Evolutionary conservation across 2,113 vertebrate genomes (phyloP).

Genomic region (Muntiacus muntjak): DNA sequence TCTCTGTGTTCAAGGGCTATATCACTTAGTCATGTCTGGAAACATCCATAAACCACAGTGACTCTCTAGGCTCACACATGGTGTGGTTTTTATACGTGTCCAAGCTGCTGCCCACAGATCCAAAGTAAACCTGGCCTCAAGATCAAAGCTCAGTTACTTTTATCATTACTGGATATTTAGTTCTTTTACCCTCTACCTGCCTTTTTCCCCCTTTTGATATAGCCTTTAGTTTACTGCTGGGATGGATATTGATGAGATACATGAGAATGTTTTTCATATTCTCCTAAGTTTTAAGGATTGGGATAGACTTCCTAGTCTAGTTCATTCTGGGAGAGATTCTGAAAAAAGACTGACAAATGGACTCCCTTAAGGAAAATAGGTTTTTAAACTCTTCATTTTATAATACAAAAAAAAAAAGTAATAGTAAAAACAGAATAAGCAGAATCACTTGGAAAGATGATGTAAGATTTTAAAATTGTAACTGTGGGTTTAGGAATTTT

Average conservation of each 20-base stretch:
- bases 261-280: not conserved
- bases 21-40: not conserved
- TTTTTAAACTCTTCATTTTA: not conserved
- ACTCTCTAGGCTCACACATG: not conserved
- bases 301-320: not conserved
- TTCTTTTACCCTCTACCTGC: not conserved
- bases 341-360: not conserved
- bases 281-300: not conserved
- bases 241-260: not conserved
- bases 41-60: not conserved
- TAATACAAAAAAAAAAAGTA: not conserved
- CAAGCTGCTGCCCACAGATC: not conserved
- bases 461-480: not conserved
- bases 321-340: not conserved
- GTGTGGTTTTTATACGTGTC: not conserved
- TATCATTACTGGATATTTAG: not conserved
- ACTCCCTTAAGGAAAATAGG: not conserved
- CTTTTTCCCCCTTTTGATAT: not conserved
- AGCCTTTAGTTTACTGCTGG: not conserved
- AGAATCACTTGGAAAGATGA: constrained; percentile 22
- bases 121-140: not conserved
- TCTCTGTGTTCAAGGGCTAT: not conserved
- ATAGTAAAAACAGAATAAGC: not conserved
- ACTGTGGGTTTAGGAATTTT: not conserved
- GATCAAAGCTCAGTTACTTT: not conserved